Evolutionary conservation across 2,113 vertebrate genomes (phyloP), one percentile per base, ranked within the genome.

Genomic region (Cygnus atratus): DNA sequence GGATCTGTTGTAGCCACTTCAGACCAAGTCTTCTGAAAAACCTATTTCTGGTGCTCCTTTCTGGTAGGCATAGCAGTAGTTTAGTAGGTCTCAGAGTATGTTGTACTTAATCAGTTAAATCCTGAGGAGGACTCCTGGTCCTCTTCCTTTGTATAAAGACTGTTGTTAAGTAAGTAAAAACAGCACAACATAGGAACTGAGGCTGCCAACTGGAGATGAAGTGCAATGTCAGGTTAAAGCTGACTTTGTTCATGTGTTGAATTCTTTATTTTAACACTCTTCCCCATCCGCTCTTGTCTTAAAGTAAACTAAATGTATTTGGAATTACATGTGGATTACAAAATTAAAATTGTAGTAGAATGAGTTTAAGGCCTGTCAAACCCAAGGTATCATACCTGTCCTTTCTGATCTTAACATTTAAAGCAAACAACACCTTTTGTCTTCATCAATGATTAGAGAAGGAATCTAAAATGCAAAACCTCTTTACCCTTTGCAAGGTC

Each of bases 81-180:
- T 75, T 31, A 25, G 2, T 1, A 71, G 4, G 13, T 48, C 11
- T 58, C 77, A 58, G 37, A 25, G 9, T 46, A 33, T 52, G 3
- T 31, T 44, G 9, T 74, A 31, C 10, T 55, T 65, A 21, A 43
- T 24, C 28, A 19, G 10, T 68, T 82, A 8, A 9, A 39, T 24
- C 5, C 9, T 43, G 17, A 55, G 37, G 13, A 37, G 35, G 5
- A 26, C 5, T 71, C 16, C 7, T 21, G 2, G 2, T 76, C 10
- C 1, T 55, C 4, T 1, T 84, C 9, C 15, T 55, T 25, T 44
- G 1, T 5, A 4, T 10, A 9, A 70, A 61, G 33, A 28, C 13
- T 61, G 15, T 5, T 58, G 16, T 58, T 26, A 15, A 28, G 16
- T 24, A 39, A 44, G 67, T 28, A 88, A 59, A 92, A 70, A 50